Evolutionary conservation across 2,888 invertebrate genomes (phyloP).

Genomic region (Yponomeuta malinellus): DNA sequence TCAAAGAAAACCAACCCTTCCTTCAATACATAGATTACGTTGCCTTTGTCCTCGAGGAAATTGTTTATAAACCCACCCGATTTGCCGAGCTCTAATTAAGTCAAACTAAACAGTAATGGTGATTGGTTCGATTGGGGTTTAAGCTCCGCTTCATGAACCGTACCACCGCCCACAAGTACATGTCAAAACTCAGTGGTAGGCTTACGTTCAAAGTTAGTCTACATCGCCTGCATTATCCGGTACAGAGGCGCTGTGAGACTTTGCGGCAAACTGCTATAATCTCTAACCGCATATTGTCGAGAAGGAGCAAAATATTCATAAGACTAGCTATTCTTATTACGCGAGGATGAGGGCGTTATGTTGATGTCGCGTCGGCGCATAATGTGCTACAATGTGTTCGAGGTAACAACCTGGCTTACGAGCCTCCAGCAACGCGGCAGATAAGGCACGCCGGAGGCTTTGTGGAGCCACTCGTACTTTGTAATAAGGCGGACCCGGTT

Average conservation of each 20-base stretch:
- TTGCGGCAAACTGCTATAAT: constrained; percentile 31
- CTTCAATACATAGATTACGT: constrained; percentile 15
- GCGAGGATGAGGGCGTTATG: constrained; percentile 50
- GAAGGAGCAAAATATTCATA: constrained; percentile 54
- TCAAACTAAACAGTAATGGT: not conserved
- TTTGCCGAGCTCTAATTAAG: not conserved
- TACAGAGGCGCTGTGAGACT: constrained; percentile 14
- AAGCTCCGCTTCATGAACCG: not conserved
- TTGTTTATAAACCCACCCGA: not conserved
- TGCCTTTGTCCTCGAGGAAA: not conserved
- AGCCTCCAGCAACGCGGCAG: constrained; percentile 57
- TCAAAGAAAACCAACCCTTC: constrained; percentile 20
- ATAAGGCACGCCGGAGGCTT: constrained; percentile 68
- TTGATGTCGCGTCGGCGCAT: constrained; percentile 56
- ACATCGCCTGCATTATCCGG: constrained; percentile 9
- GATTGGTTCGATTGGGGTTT: not conserved
- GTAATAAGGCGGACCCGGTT: constrained; percentile 60
- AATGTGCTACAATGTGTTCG: constrained; percentile 69
- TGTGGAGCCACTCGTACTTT: constrained; percentile 53
- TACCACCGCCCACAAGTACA: not conserved
- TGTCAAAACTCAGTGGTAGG: not conserved
- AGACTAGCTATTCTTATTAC: constrained; percentile 61
- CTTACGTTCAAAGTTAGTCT: constrained; percentile 6
- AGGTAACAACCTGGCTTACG: constrained; percentile 70
- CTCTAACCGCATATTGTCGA: constrained; percentile 46